Evolutionary conservation across 2,888 invertebrate species (phyloP).

Genomic region (Apodemia mormo): DNA sequence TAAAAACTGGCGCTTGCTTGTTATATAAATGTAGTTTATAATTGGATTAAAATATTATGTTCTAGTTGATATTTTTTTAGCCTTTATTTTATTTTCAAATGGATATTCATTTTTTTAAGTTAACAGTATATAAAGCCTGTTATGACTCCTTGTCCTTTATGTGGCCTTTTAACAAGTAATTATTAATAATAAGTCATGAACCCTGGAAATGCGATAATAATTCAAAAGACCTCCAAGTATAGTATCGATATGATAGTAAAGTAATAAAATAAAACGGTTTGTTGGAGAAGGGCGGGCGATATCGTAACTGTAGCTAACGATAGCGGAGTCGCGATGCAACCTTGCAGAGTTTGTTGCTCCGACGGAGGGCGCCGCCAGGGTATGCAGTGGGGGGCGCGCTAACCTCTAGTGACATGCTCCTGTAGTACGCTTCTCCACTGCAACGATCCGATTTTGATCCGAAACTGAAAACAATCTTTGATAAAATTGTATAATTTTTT

Average conservation of each 20-base stretch:
- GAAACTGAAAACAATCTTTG: not conserved
- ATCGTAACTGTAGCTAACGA: conserved; percentile 73
- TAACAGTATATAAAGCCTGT: no score
- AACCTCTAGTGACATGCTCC: conserved; percentile 38
- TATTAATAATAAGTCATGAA: not conserved
- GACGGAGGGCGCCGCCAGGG: conserved; percentile 43
- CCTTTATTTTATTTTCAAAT: no score
- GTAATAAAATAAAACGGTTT: conserved; percentile 72
- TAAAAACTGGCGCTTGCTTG: no score
- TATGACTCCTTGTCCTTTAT: no score
- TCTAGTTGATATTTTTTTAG: no score
- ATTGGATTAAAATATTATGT: no score
- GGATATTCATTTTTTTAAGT: no score
- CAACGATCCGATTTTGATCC: conserved; percentile 7
- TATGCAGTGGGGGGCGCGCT: conserved; percentile 39
- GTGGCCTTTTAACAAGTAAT: not conserved
- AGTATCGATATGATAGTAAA: conserved; percentile 65
- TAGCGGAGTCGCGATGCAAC: conserved; percentile 71
- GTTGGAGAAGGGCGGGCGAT: conserved; percentile 75
- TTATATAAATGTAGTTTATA: no score
- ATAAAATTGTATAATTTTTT: not conserved
- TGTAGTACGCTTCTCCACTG: conserved; percentile 25
- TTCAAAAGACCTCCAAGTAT: conserved; percentile 60
- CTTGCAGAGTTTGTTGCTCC: conserved; percentile 81
- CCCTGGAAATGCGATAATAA: conserved; percentile 30